Base-by-base conservation (phyloP, 2,797 vertebrate genomes). In the Salmo trutta region DNA sequence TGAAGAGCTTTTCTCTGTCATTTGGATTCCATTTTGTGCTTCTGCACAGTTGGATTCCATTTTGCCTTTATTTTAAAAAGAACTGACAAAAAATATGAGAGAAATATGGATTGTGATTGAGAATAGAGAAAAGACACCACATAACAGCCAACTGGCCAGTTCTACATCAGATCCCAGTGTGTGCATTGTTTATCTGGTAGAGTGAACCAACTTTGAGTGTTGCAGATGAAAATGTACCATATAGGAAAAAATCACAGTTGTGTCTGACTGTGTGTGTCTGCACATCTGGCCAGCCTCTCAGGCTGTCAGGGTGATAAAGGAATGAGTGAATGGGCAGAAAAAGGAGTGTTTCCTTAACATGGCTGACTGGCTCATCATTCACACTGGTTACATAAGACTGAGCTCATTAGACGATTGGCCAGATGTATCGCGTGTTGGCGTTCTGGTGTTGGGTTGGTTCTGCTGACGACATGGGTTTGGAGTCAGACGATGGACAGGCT, bases 41-140 rank as follows among this genome's bases (percentile, higher is more conserved):
- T 81, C 74, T 79, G 62, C 77, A 54, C 73, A 56, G 80, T 76
- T 85, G 86, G 84, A 79, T 86, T 84, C 81, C 81, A 86, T 85
- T 86, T 86, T 86, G 82, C 64, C 74, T 27, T 41, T 24, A 27
- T 27, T 41, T 31, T 31, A 19, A 33, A 41, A 21, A 14, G 27
- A 62, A 21, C 21, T 62, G n/a, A 10, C 2, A 62, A 24, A 62
- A 62, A 17, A n/a, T 1, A 1, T 5, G 0, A 19, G 19, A 59
- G 19, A 59, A 62, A 21, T 62, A 24, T 62, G 21, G 21, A 62
- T 7, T 24, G 8, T 47, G 41, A 47, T 47, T 1, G 41, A 47
- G 17, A 54, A 7, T 7, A 3, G 59, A 24, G 10, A 62, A 62
- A 24, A 62, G 8, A 62, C 7, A n/a, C 4, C 54, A 62, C 59